Conservation (phyloP, 1,140 invertebrate species). For the Dinoponera quadriceps region DNA sequence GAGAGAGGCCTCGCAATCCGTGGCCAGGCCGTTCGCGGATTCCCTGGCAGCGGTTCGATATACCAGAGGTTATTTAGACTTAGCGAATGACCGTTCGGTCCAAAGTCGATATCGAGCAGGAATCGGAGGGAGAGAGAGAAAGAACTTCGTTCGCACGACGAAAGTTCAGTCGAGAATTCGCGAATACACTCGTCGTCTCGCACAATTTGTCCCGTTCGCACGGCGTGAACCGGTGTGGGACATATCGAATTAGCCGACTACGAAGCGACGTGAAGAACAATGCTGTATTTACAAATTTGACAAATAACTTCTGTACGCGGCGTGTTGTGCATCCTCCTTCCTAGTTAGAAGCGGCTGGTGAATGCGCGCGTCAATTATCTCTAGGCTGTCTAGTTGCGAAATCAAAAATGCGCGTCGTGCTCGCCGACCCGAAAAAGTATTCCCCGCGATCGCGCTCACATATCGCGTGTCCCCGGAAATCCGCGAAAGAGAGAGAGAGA, state of each 20-base stretch:
- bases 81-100: constrained; percentile 48
- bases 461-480: constrained; percentile 10
- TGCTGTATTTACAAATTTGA: no score
- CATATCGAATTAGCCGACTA: no score
- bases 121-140: background rate
- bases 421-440: constrained; percentile 50
- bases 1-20: constrained; percentile 67
- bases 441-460: constrained; percentile 12
- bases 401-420: constrained; percentile 55
- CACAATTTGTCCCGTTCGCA: no score
- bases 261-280: no score
- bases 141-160: background rate
- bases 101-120: no score
- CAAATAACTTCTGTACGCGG: no score
- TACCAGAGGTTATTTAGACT: constrained; percentile 68
- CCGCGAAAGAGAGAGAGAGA: background rate
- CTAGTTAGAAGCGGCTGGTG: background rate
- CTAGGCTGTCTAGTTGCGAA: constrained; percentile 46
- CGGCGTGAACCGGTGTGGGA: no score
- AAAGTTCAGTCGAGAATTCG: background rate
- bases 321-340: no score
- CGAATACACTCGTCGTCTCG: background rate
- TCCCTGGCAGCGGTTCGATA: constrained; percentile 73
- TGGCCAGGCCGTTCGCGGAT: constrained; percentile 67
- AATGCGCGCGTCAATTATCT: constrained; percentile 51